Conservation (phyloP, 2,113 vertebrate species). For the Taxidea taxus region DNA sequence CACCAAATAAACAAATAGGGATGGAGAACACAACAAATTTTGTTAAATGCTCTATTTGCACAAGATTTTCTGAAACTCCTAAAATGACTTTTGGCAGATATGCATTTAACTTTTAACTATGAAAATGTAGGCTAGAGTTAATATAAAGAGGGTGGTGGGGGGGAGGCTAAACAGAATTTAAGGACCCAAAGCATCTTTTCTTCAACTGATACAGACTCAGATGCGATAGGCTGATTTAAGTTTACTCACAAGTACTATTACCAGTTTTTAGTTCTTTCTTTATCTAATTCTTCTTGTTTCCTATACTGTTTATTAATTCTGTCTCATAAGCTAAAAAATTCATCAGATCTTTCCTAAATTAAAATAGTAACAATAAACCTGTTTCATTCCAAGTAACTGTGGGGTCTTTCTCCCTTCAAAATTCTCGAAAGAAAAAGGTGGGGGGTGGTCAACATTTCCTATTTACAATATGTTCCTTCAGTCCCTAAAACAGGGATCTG, state of each 20-base stretch:
- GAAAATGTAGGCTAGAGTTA: neutral
- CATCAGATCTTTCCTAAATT: neutral
- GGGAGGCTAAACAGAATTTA: neutral
- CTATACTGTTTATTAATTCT: neutral
- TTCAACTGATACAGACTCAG: neutral
- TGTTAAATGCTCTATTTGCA: neutral
- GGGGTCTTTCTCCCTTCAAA: neutral
- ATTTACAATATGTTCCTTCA: neutral
- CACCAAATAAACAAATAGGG: neutral
- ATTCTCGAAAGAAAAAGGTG: neutral
- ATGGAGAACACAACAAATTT: neutral
- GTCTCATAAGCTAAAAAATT: neutral
- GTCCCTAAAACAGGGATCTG: neutral
- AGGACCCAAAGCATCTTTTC: neutral
- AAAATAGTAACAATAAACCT: neutral
- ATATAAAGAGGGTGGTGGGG: neutral
- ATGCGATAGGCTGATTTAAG: accelerated
- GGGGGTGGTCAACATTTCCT: accelerated
- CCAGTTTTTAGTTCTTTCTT: neutral
- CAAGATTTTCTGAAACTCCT: neutral
- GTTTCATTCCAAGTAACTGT: neutral
- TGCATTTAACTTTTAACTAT: neutral
- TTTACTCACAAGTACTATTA: neutral
- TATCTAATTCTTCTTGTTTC: neutral
- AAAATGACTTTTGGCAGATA: neutral